Conservation (phyloP, 2,797 vertebrate genomes). For the Rhinoraja longicauda region DNA sequence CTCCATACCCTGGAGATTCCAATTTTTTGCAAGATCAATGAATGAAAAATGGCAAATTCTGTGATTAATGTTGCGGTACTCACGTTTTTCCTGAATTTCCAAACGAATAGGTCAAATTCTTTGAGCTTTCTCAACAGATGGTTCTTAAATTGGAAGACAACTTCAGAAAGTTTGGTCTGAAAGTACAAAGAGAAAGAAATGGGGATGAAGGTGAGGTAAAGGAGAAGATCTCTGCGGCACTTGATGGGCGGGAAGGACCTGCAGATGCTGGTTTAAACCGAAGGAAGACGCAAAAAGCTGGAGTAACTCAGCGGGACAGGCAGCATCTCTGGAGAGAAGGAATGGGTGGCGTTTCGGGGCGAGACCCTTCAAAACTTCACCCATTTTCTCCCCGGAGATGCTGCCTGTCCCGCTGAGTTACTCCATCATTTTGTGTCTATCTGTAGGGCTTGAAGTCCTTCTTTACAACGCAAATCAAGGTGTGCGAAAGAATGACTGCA, state of each 20-base stretch:
- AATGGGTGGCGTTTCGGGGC: too few species aligned
- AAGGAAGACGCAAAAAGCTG: too few species aligned
- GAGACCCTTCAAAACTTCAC: too few species aligned
- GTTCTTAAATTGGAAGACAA: conserved; percentile 55
- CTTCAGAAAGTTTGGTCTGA: conserved; percentile 57
- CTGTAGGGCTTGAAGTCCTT: background rate
- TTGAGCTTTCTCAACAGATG: conserved; percentile 60
- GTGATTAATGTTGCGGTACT: background rate
- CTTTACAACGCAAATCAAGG: too few species aligned
- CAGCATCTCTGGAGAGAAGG: too few species aligned
- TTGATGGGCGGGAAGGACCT: background rate
- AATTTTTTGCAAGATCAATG: background rate
- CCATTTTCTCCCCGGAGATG: too few species aligned
- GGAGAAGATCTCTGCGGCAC: background rate
- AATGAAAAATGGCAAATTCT: background rate
- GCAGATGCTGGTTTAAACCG: too few species aligned
- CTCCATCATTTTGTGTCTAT: too few species aligned
- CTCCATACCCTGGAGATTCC: background rate
- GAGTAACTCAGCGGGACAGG: too few species aligned
- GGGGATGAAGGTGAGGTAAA: background rate
- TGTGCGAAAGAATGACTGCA: too few species aligned
- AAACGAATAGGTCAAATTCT: conserved; percentile 54
- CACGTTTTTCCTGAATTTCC: conserved; percentile 61
- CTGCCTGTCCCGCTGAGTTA: too few species aligned
- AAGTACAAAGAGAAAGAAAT: conserved; percentile 38